These are phyloP conservation scores for Aphelinus certus DNA, from an alignment of 1,140 invertebrate species.

Conservation along the genomic window DNA sequence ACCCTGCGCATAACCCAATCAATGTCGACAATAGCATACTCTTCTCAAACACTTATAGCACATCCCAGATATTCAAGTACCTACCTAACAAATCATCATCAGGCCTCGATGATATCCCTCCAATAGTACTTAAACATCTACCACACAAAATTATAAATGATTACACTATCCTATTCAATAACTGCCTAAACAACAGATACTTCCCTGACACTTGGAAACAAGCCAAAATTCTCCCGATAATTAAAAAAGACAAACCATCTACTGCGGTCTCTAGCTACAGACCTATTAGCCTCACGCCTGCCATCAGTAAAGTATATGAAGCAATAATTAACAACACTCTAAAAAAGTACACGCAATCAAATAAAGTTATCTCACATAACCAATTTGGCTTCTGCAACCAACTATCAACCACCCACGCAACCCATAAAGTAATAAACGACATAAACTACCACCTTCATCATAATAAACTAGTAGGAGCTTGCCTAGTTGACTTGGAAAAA, in stretches of 20 bases:
- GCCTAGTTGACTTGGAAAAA: slow-evolving; percentile 18
- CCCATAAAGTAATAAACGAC: background rate
- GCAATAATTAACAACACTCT: slow-evolving; percentile 6
- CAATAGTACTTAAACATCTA: background rate
- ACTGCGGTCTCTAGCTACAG: slow-evolving; percentile 21
- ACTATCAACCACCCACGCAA: background rate
- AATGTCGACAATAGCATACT: background rate
- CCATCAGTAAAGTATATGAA: slow-evolving; percentile 48
- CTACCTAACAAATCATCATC: background rate
- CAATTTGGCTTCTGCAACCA: slow-evolving; percentile 38
- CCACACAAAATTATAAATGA: background rate
- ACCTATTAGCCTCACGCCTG: slow-evolving; percentile 54
- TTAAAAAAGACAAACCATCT: slow-evolving; percentile 23
- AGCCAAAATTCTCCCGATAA: slow-evolving; percentile 6
- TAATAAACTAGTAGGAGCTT: background rate
- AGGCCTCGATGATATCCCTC: background rate
- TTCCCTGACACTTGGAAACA: background rate
- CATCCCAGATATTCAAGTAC: background rate
- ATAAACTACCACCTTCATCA: background rate
- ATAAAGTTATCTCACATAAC: slow-evolving; percentile 42
- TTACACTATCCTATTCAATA: slow-evolving; percentile 10
- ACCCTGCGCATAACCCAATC: background rate
- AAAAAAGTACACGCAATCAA: slow-evolving; percentile 10
- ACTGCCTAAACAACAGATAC: background rate
- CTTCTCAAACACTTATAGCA: background rate